A percentile compares a stretch with the other conserved stretches of the same genome.
Evolutionary conservation across 2,113 vertebrate species (phyloP).

Genomic region (Tupaia chinensis): DNA sequence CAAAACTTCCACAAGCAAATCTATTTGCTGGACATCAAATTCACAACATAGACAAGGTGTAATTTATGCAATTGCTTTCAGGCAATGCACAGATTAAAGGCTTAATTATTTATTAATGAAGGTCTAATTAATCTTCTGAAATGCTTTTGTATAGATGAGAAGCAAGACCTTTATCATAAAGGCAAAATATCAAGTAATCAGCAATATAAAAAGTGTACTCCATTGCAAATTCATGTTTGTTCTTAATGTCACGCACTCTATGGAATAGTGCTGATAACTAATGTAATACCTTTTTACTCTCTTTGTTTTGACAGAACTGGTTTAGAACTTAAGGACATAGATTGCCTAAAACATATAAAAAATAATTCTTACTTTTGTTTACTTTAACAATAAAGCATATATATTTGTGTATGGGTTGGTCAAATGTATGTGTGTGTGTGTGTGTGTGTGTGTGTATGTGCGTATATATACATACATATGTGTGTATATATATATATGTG

Average conservation of each 20-base stretch:
- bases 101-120: slow-evolving; percentile 81
- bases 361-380: background rate
- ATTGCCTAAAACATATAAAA: background rate
- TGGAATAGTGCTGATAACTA: background rate
- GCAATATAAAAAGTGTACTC: slow-evolving; percentile 46
- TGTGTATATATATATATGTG: too few relatives aligned
- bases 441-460: too few relatives aligned
- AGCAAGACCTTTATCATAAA: slow-evolving; percentile 66
- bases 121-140: slow-evolving; percentile 72
- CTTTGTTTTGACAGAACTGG: background rate
- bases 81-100: slow-evolving; percentile 70
- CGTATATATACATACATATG: too few relatives aligned
- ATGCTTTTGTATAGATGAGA: slow-evolving; percentile 61
- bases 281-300: background rate
- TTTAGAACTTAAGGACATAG: background rate
- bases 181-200: slow-evolving; percentile 72
- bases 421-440: background rate
- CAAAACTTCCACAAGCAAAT: slow-evolving; percentile 45
- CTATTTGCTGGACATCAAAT: slow-evolving; percentile 69
- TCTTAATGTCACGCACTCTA: background rate
- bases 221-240: background rate
- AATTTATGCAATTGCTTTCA: slow-evolving; percentile 70
- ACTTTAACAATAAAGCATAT: background rate
- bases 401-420: background rate
- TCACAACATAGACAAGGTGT: slow-evolving; percentile 55